Conservation (phyloP, 2,797 vertebrate genomes). For the Lepus oiostolus region DNA sequence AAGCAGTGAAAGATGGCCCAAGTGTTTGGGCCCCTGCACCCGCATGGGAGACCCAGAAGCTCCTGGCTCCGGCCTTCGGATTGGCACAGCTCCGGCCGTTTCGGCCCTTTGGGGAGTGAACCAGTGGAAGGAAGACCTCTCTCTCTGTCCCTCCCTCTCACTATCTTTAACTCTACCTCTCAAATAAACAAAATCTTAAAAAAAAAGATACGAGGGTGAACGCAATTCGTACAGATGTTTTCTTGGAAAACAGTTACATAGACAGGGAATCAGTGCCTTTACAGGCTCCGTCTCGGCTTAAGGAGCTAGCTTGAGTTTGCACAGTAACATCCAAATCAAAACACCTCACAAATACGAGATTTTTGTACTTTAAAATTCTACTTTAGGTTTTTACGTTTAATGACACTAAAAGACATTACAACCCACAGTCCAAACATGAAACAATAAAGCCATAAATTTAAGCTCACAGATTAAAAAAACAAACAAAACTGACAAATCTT, state of each 20-base stretch:
- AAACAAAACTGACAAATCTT: background rate
- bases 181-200: too few relatives aligned
- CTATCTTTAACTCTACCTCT: too few relatives aligned
- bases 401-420: slow-evolving; percentile 20
- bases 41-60: too few relatives aligned
- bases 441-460: slow-evolving; percentile 4
- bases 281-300: background rate
- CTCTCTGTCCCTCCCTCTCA: too few relatives aligned
- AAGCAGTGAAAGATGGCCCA: too few relatives aligned
- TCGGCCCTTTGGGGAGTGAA: too few relatives aligned
- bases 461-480: background rate
- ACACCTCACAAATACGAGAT: slow-evolving; percentile 56
- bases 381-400: slow-evolving; percentile 52
- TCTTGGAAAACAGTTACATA: background rate
- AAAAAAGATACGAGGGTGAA: too few relatives aligned
- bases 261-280: slow-evolving; percentile 5
- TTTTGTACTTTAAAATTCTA: slow-evolving; percentile 55
- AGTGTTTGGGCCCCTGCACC: too few relatives aligned
- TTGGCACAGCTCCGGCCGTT: too few relatives aligned
- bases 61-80: too few relatives aligned
- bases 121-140: too few relatives aligned
- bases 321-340: slow-evolving; percentile 1
- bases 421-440: slow-evolving; percentile 41
- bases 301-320: slow-evolving; percentile 30
- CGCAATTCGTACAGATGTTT: background rate